Evolutionary conservation across 2,888 invertebrate species (phyloP).

Genomic region (Nomada goodeniana): DNA sequence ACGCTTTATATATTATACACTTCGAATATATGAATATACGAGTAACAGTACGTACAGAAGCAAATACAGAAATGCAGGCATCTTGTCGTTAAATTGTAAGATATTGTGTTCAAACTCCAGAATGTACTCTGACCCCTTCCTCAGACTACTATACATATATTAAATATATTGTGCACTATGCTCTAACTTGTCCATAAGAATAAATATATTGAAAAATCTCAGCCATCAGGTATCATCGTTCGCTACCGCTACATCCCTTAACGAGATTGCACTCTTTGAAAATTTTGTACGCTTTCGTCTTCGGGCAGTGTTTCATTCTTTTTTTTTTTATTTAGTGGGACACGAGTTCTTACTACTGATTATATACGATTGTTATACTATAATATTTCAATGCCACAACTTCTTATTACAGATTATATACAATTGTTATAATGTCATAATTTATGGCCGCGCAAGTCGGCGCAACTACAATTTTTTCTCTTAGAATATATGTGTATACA

Average conservation of each 20-base stretch:
- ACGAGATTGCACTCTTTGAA: not conserved
- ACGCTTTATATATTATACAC: constrained; percentile 79
- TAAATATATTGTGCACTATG: constrained; percentile 83
- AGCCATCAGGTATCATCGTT: constrained; percentile 23
- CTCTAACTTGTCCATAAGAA: constrained; percentile 83
- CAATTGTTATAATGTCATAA: too few relatives aligned
- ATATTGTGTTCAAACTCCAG: constrained; percentile 83
- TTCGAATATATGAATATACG: constrained; percentile 80
- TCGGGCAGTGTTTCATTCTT: not conserved
- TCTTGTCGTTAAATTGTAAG: constrained; percentile 83
- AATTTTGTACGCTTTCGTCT: not conserved
- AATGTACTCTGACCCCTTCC: constrained; percentile 81
- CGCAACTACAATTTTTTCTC: not conserved
- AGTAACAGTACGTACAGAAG: constrained; percentile 79
- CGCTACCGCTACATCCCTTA: constrained; percentile 7
- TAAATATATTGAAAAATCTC: constrained; percentile 81
- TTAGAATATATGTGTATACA: not conserved
- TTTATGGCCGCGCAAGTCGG: too few relatives aligned
- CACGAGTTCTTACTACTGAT: not conserved
- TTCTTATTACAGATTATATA: not conserved
- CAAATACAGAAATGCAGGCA: constrained; percentile 81
- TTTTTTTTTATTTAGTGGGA: not conserved
- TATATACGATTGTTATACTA: too few relatives aligned
- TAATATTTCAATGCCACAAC: not conserved
- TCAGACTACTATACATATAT: constrained; percentile 78